Conservation (phyloP, 2,888 invertebrate genomes). For the Microdon myrmicae region DNA sequence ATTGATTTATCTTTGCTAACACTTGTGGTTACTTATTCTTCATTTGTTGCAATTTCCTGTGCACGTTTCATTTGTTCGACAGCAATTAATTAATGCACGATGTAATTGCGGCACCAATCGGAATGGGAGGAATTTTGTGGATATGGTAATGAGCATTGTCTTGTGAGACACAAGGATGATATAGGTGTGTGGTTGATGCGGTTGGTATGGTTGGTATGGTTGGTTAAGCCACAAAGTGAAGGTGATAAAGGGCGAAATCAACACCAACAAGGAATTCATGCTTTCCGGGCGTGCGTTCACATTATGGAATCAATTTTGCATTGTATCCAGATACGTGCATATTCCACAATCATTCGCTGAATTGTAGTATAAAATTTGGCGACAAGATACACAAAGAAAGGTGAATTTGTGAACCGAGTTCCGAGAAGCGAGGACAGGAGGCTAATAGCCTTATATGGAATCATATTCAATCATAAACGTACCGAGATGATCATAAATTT, state of each 20-base stretch:
- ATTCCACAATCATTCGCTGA: no score
- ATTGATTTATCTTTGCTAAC: constrained; percentile 27
- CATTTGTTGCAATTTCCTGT: constrained; percentile 18
- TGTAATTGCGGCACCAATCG: not conserved
- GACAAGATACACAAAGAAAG: no score
- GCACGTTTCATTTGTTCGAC: constrained; percentile 16
- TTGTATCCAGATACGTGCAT: no score
- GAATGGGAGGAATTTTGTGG: constrained; percentile 2
- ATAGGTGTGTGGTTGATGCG: no score
- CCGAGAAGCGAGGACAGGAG: not conserved
- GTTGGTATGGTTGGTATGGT: no score
- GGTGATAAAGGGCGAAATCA: no score
- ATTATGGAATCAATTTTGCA: no score
- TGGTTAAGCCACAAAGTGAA: no score
- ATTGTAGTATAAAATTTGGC: no score
- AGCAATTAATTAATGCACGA: constrained; percentile 18
- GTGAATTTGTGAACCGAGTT: not conserved
- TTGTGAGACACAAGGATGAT: constrained; percentile 1
- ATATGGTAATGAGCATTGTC: constrained; percentile 1
- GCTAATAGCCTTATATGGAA: constrained; percentile 16
- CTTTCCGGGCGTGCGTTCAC: no score
- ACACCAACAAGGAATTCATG: not conserved
- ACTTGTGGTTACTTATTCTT: constrained; percentile 18
- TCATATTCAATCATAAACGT: constrained; percentile 43
- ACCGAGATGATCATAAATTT: constrained; percentile 43